Evolutionary conservation across 2,888 invertebrate genomes (phyloP).

Genomic region (Caenorhabditis virilis): DNA sequence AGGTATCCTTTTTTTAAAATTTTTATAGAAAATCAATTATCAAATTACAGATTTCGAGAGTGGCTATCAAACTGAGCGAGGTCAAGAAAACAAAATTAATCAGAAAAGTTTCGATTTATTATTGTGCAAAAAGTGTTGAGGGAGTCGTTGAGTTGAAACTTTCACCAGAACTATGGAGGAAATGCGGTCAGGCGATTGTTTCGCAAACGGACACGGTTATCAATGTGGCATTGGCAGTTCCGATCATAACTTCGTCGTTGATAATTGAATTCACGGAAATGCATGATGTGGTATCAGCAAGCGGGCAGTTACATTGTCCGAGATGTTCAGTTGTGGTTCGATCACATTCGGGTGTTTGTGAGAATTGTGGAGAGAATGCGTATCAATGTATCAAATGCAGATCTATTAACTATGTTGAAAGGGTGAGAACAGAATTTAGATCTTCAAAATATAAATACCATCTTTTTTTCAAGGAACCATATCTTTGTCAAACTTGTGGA

Average conservation of each 20-base stretch:
- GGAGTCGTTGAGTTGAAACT: slow-evolving; percentile 97
- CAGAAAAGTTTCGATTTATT: slow-evolving; percentile 82
- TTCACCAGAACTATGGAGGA: slow-evolving; percentile 80
- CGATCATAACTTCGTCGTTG: slow-evolving; percentile 94
- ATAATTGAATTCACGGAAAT: slow-evolving; percentile 98
- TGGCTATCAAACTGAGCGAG: slow-evolving; percentile 89
- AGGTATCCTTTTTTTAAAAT: slow-evolving; percentile 77
- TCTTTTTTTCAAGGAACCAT: slow-evolving; percentile 81
- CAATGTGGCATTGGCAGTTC: slow-evolving; percentile 69
- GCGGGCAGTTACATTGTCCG: slow-evolving; percentile 71
- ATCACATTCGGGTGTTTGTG: slow-evolving; percentile 94
- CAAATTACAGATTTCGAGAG: slow-evolving; percentile 72
- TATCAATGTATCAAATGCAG: slow-evolving; percentile 98
- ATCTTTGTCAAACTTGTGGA: slow-evolving; percentile 96
- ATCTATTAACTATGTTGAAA: slow-evolving; percentile 98
- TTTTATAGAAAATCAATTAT: not conserved
- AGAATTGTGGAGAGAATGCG: slow-evolving; percentile 95
- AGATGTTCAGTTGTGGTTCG: slow-evolving; percentile 91
- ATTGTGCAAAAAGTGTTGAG: slow-evolving; percentile 89
- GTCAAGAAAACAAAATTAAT: slow-evolving; percentile 95
- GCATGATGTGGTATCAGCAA: slow-evolving; percentile 90
- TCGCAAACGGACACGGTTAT: slow-evolving; percentile 25
- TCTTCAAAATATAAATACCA: not conserved
- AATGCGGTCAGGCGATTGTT: slow-evolving; percentile 82
- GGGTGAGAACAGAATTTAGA: slow-evolving; percentile 1